Evolutionary conservation across 2,888 invertebrate genomes (phyloP), one percentile per base, ranked within the genome.

Genomic region (Leptinotarsa haldemani): DNA sequence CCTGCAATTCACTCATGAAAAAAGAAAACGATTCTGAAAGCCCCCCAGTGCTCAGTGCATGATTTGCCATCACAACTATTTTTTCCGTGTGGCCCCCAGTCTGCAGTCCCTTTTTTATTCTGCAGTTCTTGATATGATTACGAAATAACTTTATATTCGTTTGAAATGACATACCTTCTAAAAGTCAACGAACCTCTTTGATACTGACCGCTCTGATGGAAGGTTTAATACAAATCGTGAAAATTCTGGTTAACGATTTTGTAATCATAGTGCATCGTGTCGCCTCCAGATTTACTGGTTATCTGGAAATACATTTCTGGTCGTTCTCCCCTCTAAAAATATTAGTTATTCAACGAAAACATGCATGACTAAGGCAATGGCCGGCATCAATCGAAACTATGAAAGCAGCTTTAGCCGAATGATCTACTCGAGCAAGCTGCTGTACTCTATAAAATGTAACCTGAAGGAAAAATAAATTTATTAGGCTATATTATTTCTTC

Each of bases 361-460:
- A 61, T 61, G 61, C 61, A 61, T 61, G 61, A 9, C 25, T 40
- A 40, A 40, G 40, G n/a, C 61, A 5, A 30, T 40, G 30, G 30
- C 30, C 61, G 30, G n/a, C 61, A 61, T 30, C 40, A 40, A 25
- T 61, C 30, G 61, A n/a, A 30, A 61, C 61, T 61, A 61, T 61
- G 61, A 40, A 61, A 61, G 61, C 61, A 61, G 61, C 56, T 30
- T 61, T 9, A 61, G 61, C 61, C 25, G 30, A 61, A 61, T 61
- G 4, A n/a, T 61, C 25, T 61, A 61, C 40, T 40, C 61, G 61
- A 61, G 61, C 61, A 61, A 61, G 61, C 61, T 61, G 61, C 5
- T 5, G 13, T 9, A 7, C 25, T 15, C 40, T 40, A 2, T n/a
- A 18, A 40, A 61, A 61, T 16, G n/a, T 4, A 25, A n/a, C 22